Evolutionary conservation across 2,888 invertebrate genomes (phyloP), one percentile per base, ranked within the genome.

Genomic region (Tiliacea aurago): DNA sequence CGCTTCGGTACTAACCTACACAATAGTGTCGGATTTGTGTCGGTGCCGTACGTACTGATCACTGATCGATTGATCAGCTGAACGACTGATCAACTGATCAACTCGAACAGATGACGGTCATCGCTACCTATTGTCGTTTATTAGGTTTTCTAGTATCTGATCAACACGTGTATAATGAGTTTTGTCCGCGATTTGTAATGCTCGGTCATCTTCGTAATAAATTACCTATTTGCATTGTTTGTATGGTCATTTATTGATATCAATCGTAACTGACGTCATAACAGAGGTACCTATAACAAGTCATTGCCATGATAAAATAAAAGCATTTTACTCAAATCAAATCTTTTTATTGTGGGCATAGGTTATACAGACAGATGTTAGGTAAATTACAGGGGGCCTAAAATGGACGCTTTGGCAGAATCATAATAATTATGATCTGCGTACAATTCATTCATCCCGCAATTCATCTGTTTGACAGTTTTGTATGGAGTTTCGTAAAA

Each of bases 11-110:
- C 51, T 64, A 33, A 13, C 37, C 10, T 47, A 75, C 63, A 84
- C 74, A 81, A 78, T 80, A 51, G 73, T 84, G 78, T 77, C 79
- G 56, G 83, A 83, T 87, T 81, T 81, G 73, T 82, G 83, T 85
- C 81, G 64, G 78, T 80, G 18, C 53, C 23, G 62, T 51, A 53
- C 75, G 56, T 28, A 59, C 55, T 75, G 71, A 77, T 62, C 69
- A 70, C 70, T 73, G 76, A 73, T 78, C 73, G 63, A 78, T 65
- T 63, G 73, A 72, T 83, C 71, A 69, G 51, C 59, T 69, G 77
- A 64, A 41, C 73, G 18, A 75, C 64, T 73, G 73, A 70, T 62
- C 66, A 13, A 69, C 59, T 72, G 66, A 65, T 69, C 76, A 62
- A 11, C 56, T 59, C 70, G 78, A 63, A 80, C 80, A 63, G 80